Evolutionary conservation across 2,888 invertebrate genomes (phyloP), one percentile per base, ranked within the genome.

Genomic region (Euplexia lucipara): DNA sequence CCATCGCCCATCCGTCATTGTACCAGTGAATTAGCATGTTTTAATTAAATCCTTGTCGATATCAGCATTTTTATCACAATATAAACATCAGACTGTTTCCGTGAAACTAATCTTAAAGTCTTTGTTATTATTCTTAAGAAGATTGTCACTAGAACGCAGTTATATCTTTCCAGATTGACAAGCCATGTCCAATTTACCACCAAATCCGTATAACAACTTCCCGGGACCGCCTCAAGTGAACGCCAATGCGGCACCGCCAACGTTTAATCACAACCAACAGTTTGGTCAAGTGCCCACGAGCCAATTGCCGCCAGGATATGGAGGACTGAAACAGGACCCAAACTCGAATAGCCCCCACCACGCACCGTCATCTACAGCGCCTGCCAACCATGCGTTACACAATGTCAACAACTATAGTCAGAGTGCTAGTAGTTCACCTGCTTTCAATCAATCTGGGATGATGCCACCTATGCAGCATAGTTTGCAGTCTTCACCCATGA

Each of bases 131-230:
- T 57, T 66, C 18, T 67, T 44, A 41, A 57, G 34, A 16, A 54
- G 44, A 60, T 64, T 64, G 72, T 69, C 61, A 70, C 57, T 82
- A 66, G 75, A 81, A 74, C 74, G 57, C 60, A 67, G 59, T 83
- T 87, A 83, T 76, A 74, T 84, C 58, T 81, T 94, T 94, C 81
- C 94, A 95, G 94, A 92, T 92, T 91, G 88, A 88, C 86, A 87
- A 92, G 88, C 88, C 88, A 95, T 95, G 95, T 92, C 94, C 82
- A 93, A 95, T 86, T 88, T 91, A 90, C 91, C 91, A 87, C 91
- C 91, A 85, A 94, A 91, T 84, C 91, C 92, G 63, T 94, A 83
- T 83, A 93, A 87, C 81, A 91, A 87, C 81, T 81, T 82, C 69
- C 87, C 90, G 70, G 92, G 90, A 72, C 83, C 84, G 57, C 86